Evolutionary conservation across 2,888 invertebrate species (phyloP).

Genomic region (Papilio elwesi): DNA sequence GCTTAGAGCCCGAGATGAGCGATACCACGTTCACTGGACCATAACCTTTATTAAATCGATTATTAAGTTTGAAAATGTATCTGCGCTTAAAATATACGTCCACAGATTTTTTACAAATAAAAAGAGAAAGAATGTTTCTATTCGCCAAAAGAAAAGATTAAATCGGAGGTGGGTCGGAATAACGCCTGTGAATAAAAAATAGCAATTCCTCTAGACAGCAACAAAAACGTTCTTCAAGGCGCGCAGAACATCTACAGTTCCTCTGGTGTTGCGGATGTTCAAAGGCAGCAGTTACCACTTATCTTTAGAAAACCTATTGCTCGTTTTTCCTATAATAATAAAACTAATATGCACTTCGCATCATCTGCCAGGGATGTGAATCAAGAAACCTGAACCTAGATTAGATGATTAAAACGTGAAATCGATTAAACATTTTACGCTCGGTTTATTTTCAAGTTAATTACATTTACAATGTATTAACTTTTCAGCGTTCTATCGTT

Average conservation of each 20-base stretch:
- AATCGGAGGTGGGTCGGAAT: neutral
- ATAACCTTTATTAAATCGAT: constrained; percentile 49
- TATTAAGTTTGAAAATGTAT: no score
- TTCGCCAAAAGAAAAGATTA: neutral
- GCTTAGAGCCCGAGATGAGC: constrained; percentile 65
- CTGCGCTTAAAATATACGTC: no score
- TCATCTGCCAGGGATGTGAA: neutral
- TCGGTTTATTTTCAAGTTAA: neutral
- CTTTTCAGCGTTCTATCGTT: neutral
- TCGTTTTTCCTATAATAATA: no score
- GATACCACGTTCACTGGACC: constrained; percentile 80
- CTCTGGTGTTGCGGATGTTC: no score
- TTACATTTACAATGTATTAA: neutral
- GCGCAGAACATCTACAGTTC: neutral
- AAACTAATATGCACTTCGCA: neutral
- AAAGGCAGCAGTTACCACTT: neutral
- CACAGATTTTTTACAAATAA: no score
- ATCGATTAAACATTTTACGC: constrained; percentile 6
- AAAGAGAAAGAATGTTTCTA: neutral
- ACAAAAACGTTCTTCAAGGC: neutral
- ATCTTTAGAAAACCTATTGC: no score
- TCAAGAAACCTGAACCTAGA: neutral
- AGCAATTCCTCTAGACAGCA: neutral
- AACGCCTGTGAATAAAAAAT: constrained; percentile 9
- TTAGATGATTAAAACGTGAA: neutral